Evolutionary conservation across 2,797 vertebrate species (phyloP), one percentile per base, ranked within the genome.

Genomic region (Platalea minor): DNA sequence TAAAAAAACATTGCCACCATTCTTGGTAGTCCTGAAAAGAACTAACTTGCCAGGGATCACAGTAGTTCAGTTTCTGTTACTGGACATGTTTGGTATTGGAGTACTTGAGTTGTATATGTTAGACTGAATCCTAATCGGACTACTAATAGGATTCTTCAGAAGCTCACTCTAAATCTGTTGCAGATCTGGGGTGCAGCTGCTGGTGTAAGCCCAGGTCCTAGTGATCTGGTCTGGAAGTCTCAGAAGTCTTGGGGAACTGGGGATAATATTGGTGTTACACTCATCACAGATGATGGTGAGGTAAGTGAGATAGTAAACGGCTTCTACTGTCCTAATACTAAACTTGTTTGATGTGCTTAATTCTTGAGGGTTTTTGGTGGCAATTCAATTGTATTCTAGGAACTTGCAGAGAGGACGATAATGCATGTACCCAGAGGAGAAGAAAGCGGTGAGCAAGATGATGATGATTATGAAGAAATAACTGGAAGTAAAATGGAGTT

Each of bases 181-280:
- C 96, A 99, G 99, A 98, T 99, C 91, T 99, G 99, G 99, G 98
- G 98, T 25, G 97, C 98, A 63, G 98, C 95, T 25, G 96, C 98
- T 46, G 98, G 97, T 75, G 80, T 91, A 16, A 97, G 97, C 23
- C 97, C 97, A 26, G 96, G 95, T 28, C 95, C 97, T 6, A 95
- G 86, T 39, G 98, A 98, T 89, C 95, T 99, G 81, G 72, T 99
- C 14, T 98, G 98, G 95, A 98, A 98, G 95, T 96, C 96, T 51
- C 98, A 98, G 72, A 97, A 86, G 83, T 98, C 97, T 21, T 99
- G 98, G 98, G 98, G 98, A 63, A 74, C 96, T 3, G 96, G 97
- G 18, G 91, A 95, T 29, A 97, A 97, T 35, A 95, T 98, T 7
- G 97, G 91, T 50, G 97, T 99, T 54, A 87, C 96, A 19, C 98